A percentile compares a stretch with the other conserved stretches of the same genome.
Conservation (phyloP, 1,140 invertebrate species). For the Magallana ariakensis region DNA sequence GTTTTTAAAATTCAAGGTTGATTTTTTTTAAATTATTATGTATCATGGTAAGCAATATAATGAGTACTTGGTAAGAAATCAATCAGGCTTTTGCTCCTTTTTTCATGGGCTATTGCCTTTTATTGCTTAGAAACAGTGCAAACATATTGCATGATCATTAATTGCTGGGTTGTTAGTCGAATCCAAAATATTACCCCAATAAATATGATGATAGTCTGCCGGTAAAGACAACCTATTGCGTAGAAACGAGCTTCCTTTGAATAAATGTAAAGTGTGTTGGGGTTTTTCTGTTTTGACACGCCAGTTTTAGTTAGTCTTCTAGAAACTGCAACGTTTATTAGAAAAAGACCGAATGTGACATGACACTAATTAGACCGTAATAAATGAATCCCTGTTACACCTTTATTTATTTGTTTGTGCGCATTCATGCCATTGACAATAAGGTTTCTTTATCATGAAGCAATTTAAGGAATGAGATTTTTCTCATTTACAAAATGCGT, state of each 20-base stretch:
- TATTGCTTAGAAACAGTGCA: too few species aligned
- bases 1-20: too few species aligned
- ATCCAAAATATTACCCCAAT: too few species aligned
- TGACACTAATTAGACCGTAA: conserved; percentile 24
- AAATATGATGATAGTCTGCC: too few species aligned
- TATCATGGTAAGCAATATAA: too few species aligned
- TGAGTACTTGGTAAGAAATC: too few species aligned
- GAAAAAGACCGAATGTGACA: not conserved
- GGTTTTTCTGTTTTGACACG: conserved; percentile 9
- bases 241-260: not conserved
- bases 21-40: too few species aligned
- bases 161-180: too few species aligned
- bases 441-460: not conserved
- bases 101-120: too few species aligned
- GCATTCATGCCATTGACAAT: not conserved
- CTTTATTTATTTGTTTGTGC: conserved; percentile 32
- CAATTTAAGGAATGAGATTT: not conserved
- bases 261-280: not conserved
- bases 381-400: conserved; percentile 27
- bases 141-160: too few species aligned
- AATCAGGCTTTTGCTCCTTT: too few species aligned
- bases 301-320: not conserved
- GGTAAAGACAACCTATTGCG: not conserved
- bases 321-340: conserved; percentile 4
- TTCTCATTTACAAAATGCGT: not conserved